Evolutionary conservation across 2,113 vertebrate genomes (phyloP), one percentile per base, ranked within the genome.

Genomic region (Pterophyllum scalare): DNA sequence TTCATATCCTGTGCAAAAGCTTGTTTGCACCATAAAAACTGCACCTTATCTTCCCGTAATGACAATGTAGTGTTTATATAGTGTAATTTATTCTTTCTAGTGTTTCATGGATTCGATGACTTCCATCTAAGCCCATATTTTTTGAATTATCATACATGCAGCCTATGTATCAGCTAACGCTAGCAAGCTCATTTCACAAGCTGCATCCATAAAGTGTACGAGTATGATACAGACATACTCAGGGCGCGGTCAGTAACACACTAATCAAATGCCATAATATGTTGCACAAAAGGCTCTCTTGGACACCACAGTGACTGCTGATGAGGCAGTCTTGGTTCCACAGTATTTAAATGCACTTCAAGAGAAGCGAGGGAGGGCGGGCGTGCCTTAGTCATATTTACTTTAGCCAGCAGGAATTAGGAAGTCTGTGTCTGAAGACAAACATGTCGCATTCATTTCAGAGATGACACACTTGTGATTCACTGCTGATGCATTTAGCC

Each of bases 381-480:
- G 8, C 2, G 35, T 2, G 35, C 8, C 2, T 8, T 10, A 38
- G 35, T 38, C 35, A 38, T 56, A 80, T 79, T 80, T 56, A 75
- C 87, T 86, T 86, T 62, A 70, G 24, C 65, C 74, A 52, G 20
- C 7, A 77, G 54, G 75, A 89, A 83, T 86, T 52, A 80, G 82
- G 72, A 92, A 90, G 88, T 90, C 54, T 77, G 43, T 79, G 35
- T 81, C 60, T 78, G 26, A 81, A 79, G 84, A 86, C 75, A 85
- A 11, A 67, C 52, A 80, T 82, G 64, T 76, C 82, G 22, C 49
- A 79, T 87, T 80, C 60, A 54, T 88, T 83, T 82, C 70, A 80
- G 84, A 62, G 9, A 76, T 79, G 74, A 80, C 87, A 80, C 43
- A 56, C 80, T 78, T 77, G 80, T 93, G 85, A 91, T 83, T 89